Base-by-base conservation (phyloP, 2,888 invertebrate genomes). In the Mythimna albipuncta region DNA sequence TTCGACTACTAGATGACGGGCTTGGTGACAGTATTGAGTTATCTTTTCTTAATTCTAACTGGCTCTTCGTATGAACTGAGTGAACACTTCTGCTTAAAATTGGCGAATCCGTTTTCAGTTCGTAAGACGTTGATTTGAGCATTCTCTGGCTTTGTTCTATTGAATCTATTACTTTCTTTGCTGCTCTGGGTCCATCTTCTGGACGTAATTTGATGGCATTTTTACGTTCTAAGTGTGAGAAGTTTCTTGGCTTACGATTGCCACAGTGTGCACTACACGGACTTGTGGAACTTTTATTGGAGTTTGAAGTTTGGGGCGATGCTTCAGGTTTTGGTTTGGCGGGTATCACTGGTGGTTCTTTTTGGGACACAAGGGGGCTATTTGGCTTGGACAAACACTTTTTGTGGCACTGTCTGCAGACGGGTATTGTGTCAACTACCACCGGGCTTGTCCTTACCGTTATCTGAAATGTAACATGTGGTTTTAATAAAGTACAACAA, bases 381-480 rank as follows among this genome's bases (percentile, higher is more conserved):
- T 96, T 97, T 77, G 96, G 96, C 88, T 96, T 96, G 10, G 97
- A 97, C 81, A 97, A 97, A 94, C 98, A 98, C 89, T 98, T 98
- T 94, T 97, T 98, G 89, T 98, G 98, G 93, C 98, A 98, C 92
- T 98, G 97, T 83, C 97, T 97, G 93, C 98, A 98, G 70, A 98
- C 97, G 69, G 97, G 97, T 88, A 98, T 96, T 72, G 97, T 97
- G 93, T 98, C 98, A 77, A 97, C 97, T 68, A 97, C 97, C 75
- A 97, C 97, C 75, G 98, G 98, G 92, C 98, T 98, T 66, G 98
- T 98, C 88, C 98, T 97, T 72, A 98, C 98, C 64, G 98, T 98
- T 83, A 98, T 98, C 98, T 98, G 94, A 79, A 96, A 94, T 75
- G 69, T 16, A 73, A 80, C 59, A 64, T n/a, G 35, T 67, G 38